Conservation (phyloP, 2,888 invertebrate species). For the Panopea generosa region DNA sequence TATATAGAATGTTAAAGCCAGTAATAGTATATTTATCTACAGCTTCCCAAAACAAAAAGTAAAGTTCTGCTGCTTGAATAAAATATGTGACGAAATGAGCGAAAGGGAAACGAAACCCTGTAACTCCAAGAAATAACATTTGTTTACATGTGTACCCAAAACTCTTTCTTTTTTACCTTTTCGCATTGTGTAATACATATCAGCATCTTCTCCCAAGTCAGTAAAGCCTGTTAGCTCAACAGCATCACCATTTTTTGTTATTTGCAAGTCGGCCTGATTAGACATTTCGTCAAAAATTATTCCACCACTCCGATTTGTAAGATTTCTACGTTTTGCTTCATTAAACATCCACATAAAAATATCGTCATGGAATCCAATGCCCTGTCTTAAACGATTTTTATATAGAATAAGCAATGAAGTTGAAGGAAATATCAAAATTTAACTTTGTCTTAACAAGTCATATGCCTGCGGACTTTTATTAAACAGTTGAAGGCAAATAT, state of each 20-base stretch:
- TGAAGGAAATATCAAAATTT: too few relatives aligned
- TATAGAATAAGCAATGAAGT: too few relatives aligned
- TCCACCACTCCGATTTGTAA: conserved; percentile 23
- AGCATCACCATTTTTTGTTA: conserved; percentile 25
- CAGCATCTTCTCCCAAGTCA: conserved; percentile 10
- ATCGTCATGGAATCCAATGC: conserved; percentile 19
- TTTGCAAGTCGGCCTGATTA: conserved; percentile 31
- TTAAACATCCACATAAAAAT: conserved; percentile 32
- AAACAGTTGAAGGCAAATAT: too few relatives aligned
- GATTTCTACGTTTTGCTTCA: conserved; percentile 23
- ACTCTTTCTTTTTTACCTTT: conserved; percentile 17
- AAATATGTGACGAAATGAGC: conserved; percentile 44
- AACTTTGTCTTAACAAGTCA: too few relatives aligned
- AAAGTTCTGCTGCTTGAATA: conserved; percentile 36
- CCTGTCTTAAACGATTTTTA: neutral
- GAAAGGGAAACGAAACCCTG: conserved; percentile 50
- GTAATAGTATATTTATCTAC: conserved; percentile 34
- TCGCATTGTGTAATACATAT: neutral
- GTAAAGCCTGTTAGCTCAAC: conserved; percentile 27
- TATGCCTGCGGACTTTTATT: too few relatives aligned
- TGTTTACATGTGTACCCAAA: conserved; percentile 31
- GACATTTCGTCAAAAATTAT: conserved; percentile 39
- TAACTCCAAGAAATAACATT: conserved; percentile 44
- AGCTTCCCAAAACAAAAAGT: conserved; percentile 50
- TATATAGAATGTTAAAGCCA: conserved; percentile 37